A percentile compares a stretch with the other conserved stretches of the same genome.
phyloP scores from a whole-genome alignment of 2,113 vertebrate genomes.

The Lepus europaeus region DNA sequence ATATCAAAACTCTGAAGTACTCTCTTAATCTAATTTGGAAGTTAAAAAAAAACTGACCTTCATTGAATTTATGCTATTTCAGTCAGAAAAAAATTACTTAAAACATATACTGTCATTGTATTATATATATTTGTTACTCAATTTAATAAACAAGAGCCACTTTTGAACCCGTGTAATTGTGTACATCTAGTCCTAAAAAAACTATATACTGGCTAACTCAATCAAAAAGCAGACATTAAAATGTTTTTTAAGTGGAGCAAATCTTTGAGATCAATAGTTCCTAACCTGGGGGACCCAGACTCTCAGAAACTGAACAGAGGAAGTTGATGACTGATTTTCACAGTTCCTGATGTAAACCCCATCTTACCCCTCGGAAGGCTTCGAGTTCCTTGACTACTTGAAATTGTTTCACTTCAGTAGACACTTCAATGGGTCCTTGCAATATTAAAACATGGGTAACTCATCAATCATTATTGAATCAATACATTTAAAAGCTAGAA shows the following conservation, averaged over 20 bases:
- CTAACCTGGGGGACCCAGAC: neutral
- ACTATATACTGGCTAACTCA: neutral
- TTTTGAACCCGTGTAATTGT: constrained; percentile 11
- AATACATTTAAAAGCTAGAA: neutral
- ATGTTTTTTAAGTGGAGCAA: neutral
- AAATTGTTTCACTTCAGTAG: constrained; percentile 5
- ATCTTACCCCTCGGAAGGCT: neutral
- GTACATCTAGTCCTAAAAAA: neutral
- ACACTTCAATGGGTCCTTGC: neutral
- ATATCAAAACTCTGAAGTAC: constrained; percentile 46
- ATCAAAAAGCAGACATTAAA: constrained; percentile 39
- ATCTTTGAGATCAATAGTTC: neutral
- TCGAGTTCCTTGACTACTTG: neutral
- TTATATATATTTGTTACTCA: neutral
- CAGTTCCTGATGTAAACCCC: neutral
- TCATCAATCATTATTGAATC: constrained; percentile 47
- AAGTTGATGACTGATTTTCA: constrained; percentile 1
- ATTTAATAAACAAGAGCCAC: constrained; percentile 39
- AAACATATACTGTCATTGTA: neutral
- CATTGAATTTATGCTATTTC: constrained; percentile 38
- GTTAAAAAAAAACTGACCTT: neutral
- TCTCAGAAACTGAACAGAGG: neutral
- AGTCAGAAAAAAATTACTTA: constrained; percentile 13
- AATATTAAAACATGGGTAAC: constrained; percentile 29
- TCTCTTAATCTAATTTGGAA: constrained; percentile 52